Evolutionary conservation across 2,888 invertebrate genomes (phyloP), one percentile per base, ranked within the genome.

Genomic region (Dichetophora obliterata): DNA sequence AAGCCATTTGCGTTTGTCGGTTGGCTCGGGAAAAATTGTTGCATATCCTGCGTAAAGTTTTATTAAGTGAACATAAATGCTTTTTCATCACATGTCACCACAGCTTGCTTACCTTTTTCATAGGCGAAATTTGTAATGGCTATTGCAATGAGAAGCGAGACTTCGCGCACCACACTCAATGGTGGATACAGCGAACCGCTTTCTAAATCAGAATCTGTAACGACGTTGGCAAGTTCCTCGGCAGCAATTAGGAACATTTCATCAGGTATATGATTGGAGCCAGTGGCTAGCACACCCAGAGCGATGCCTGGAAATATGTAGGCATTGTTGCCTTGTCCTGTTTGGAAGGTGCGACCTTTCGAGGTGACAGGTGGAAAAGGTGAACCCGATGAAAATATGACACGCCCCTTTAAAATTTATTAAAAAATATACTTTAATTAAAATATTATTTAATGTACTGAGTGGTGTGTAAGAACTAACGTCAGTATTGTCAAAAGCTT

Each of bases 301-400:
- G 98, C 98, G 75, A 98, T 91, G 5, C 99, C 99, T 0, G 99
- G 99, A 91, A 97, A 98, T 85, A 98, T 98, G 90, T 98, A 98
- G 0, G 98, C 96, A 90, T 98, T 98, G 90, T 98, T 98, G 78
- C 99, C 99, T 89, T 99, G 99, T 0, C 99, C 99, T 0, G 99
- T 96, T 82, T 93, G 92, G 90, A 91, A 97, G 5, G 93, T 94
- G 88, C 95, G 94, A 24, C 95, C 97, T 75, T 94, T 92, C 84
- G 93, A 91, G 16, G 92, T 91, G 3, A 97, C 96, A 3, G 96
- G 94, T 19, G 95, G 94, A 91, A 99, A 99, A 0, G 99, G 99
- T 37, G 98, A 98, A 6, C 99, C 99, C 37, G 97, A 98, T 1
- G 98, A 95, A 90, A 98, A 99, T 75, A 99, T 93, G 82, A 95